Percentiles rank a stretch among this genome's conserved stretches.
Conservation (phyloP, 1,140 invertebrate genomes). For the Aphelenchoides avenae region DNA sequence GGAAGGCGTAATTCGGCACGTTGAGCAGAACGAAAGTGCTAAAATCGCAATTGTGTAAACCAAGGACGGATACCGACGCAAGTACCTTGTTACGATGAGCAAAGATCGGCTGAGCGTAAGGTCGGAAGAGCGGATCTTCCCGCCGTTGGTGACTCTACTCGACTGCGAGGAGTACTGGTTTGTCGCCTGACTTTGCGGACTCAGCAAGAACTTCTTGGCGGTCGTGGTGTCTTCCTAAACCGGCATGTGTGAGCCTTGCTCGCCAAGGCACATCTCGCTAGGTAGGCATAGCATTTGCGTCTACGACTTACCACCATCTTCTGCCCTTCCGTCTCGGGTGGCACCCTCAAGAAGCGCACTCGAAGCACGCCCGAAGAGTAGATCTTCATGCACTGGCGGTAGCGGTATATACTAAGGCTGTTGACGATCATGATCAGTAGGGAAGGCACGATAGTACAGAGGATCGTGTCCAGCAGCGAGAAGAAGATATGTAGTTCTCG, state of each 20-base stretch:
- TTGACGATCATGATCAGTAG: constrained; percentile 57
- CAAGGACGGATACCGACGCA: background rate
- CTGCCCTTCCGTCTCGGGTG: constrained; percentile 24
- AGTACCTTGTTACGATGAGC: constrained; percentile 55
- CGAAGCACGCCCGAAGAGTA: constrained; percentile 55
- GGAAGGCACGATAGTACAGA: constrained; percentile 55
- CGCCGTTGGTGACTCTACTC: constrained; percentile 32
- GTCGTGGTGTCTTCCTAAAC: constrained; percentile 51
- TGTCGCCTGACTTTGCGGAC: constrained; percentile 41
- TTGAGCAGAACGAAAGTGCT: constrained; percentile 59
- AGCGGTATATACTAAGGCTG: constrained; percentile 51
- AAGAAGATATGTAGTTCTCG: constrained; percentile 52
- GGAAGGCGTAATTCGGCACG: constrained; percentile 55
- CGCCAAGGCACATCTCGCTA: constrained; percentile 7
- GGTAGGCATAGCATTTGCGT: constrained; percentile 1
- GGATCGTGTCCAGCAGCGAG: constrained; percentile 52
- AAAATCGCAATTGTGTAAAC: constrained; percentile 22
- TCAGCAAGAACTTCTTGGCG: constrained; percentile 44
- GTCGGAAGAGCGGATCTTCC: constrained; percentile 53
- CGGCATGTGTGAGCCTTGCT: background rate
- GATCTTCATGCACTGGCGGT: constrained; percentile 58
- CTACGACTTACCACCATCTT: constrained; percentile 23
- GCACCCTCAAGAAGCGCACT: constrained; percentile 51
- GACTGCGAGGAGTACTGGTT: constrained; percentile 40
- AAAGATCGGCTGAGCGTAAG: constrained; percentile 54